A percentile compares a stretch with the other conserved stretches of the same genome.
These are phyloP conservation scores for Oryctes rhinoceros DNA, from an alignment of 1,140 invertebrate genomes.

Conservation along the genomic window DNA sequence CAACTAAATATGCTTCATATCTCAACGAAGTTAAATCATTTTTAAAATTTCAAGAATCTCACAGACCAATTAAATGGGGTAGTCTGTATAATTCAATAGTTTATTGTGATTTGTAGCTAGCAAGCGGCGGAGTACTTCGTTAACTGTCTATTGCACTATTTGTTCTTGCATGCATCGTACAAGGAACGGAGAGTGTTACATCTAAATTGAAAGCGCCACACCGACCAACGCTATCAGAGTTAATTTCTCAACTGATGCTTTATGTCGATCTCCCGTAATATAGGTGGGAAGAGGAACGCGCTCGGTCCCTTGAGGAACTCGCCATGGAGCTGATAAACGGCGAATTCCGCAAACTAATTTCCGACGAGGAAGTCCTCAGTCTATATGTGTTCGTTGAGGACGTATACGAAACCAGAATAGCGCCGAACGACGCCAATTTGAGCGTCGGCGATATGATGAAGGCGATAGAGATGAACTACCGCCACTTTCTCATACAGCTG, in stretches of 20 bases:
- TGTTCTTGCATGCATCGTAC: not conserved
- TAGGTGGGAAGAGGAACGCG: constrained; percentile 60
- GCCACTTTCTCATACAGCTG: constrained; percentile 62
- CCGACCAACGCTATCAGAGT: not conserved
- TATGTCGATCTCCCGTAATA: not conserved
- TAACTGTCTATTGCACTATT: not conserved
- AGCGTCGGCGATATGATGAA: constrained; percentile 68
- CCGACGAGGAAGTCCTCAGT: constrained; percentile 66
- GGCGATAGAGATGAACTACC: constrained; percentile 66
- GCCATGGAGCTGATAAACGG: constrained; percentile 62
- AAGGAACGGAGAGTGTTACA: not conserved
- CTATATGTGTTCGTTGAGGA: constrained; percentile 71
- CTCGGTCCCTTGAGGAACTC: constrained; percentile 60
- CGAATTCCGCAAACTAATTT: constrained; percentile 63
- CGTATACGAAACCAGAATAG: constrained; percentile 70
- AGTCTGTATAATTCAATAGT: not conserved
- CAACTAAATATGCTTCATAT: too few relatives aligned
- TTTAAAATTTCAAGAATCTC: too few relatives aligned
- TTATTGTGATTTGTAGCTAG: not conserved
- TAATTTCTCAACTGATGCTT: constrained; percentile 22
- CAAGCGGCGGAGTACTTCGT: constrained; percentile 37
- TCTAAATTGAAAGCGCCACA: constrained; percentile 13
- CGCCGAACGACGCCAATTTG: constrained; percentile 64
- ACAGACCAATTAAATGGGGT: not conserved
- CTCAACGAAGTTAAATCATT: too few relatives aligned